These are phyloP conservation scores for Aplysina aerophoba DNA, from an alignment of 37 sponge, comb jelly and placozoan genomes.

Conservation along the genomic window DNA sequence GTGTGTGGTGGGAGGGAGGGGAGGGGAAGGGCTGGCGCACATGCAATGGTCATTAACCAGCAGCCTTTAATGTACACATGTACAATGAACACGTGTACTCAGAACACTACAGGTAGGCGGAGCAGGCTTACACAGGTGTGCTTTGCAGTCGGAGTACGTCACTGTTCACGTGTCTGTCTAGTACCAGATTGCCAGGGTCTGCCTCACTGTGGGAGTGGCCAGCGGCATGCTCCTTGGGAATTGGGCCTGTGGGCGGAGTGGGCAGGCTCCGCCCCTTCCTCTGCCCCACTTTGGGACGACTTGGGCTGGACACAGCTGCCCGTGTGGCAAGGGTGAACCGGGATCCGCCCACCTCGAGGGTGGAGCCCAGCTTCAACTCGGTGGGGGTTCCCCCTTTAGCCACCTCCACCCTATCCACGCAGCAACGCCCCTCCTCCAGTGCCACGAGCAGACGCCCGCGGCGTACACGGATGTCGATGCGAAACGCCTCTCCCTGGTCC, in stretches of 20 bases:
- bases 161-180: neutral
- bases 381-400: constrained; percentile 7
- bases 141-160: neutral
- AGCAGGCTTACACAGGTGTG: too few species aligned
- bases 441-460: neutral
- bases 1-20: too few species aligned
- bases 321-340: neutral
- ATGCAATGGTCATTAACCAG: too few species aligned
- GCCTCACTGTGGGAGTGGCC: neutral
- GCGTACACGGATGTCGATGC: neutral
- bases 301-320: neutral
- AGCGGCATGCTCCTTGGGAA: neutral
- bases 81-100: too few species aligned
- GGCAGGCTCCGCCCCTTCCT: neutral
- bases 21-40: too few species aligned
- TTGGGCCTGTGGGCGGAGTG: neutral
- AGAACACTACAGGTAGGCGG: too few species aligned
- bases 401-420: neutral
- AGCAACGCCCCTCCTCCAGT: neutral
- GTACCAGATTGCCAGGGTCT: neutral
- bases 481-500: neutral
- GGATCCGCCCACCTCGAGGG: constrained; percentile 3
- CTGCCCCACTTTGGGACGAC: neutral
- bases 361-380: neutral
- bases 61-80: too few species aligned